phyloP scores from a whole-genome alignment of 2,113 vertebrate species.

The Ariopsis seemanni region DNA sequence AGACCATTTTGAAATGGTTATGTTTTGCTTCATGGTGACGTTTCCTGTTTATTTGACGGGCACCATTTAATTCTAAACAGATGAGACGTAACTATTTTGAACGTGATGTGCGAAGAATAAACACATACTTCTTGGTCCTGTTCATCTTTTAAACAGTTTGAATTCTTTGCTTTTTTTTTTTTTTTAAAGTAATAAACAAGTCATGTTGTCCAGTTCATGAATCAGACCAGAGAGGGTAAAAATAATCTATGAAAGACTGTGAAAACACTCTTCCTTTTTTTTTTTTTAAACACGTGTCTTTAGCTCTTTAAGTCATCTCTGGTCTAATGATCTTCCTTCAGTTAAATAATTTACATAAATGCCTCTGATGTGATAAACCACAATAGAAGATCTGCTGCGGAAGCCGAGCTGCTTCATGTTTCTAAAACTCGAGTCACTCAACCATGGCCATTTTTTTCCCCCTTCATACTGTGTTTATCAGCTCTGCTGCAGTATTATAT shows the following conservation, averaged over 20 bases:
- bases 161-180: background rate
- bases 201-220: background rate
- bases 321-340: conserved; percentile 11
- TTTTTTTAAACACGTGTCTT: background rate
- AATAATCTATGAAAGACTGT: background rate
- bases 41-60: background rate
- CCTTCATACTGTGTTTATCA: background rate
- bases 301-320: background rate
- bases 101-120: background rate
- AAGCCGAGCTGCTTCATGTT: background rate
- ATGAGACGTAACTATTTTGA: background rate
- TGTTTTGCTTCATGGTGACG: background rate
- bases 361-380: conserved; percentile 15
- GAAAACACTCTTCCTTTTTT: background rate
- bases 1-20: background rate
- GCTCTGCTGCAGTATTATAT: background rate
- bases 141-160: background rate
- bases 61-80: background rate
- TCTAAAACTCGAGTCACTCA: background rate
- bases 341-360: conserved; percentile 19
- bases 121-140: background rate
- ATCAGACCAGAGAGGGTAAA: background rate
- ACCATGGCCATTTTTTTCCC: background rate
- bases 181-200: background rate
- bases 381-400: background rate